These are phyloP conservation scores for Osmerus eperlanus DNA, from an alignment of 2,113 vertebrate genomes.

Conservation along the genomic window DNA sequence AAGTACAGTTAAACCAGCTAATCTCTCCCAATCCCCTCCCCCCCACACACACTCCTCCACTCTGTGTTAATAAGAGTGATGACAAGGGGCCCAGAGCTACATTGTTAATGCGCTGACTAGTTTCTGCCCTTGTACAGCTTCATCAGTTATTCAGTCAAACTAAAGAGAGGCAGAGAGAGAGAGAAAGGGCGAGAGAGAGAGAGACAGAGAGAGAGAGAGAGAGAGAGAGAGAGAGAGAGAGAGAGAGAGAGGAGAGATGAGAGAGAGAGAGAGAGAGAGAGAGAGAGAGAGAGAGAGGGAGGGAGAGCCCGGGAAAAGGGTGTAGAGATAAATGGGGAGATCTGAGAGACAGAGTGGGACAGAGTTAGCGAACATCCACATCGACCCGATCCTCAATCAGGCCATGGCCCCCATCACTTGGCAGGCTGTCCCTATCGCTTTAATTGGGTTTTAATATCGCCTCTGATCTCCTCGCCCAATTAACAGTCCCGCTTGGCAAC, in stretches of 20 bases:
- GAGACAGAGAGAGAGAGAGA: neutral
- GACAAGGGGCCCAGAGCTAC: constrained; percentile 78
- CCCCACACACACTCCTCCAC: constrained; percentile 29
- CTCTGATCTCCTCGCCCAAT: constrained; percentile 99
- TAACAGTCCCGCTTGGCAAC: constrained; percentile 99
- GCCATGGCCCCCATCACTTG: constrained; percentile 98
- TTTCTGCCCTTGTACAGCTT: constrained; percentile 88
- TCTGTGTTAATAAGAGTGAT: constrained; percentile 46
- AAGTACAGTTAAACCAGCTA: neutral
- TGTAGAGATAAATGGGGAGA: neutral
- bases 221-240: neutral
- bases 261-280: constrained; percentile 38
- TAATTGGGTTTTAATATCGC: constrained; percentile 99
- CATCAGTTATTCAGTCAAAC: constrained; percentile 89
- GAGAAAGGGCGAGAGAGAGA: neutral
- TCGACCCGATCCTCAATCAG: constrained; percentile 97
- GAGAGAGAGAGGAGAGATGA: constrained; percentile 34
- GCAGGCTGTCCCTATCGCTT: constrained; percentile 99
- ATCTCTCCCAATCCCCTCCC: neutral
- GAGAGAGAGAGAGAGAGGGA: constrained; percentile 29
- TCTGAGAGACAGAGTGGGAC: no score
- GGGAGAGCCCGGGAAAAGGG: constrained; percentile 3
- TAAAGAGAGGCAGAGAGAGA: neutral
- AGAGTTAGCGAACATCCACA: constrained; percentile 62
- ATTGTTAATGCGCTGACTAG: constrained; percentile 93